Evolutionary conservation across 2,888 invertebrate genomes (phyloP), one percentile per base, ranked within the genome.

Genomic region (Parnassius apollo): DNA sequence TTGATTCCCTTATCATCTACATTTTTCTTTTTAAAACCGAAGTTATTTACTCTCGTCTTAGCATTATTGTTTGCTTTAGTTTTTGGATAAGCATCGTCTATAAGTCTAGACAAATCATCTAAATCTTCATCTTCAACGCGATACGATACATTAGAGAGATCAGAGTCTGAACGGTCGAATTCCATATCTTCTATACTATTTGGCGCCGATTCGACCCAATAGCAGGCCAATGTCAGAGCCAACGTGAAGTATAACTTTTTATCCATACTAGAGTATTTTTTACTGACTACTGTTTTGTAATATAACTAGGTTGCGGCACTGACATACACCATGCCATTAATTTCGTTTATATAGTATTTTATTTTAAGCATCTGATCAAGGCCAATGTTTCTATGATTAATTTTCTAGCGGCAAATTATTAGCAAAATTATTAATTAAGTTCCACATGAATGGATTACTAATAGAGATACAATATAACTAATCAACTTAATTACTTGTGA

Each of bases 281-380:
- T 83, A 66, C 65, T 18, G 62, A 69, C 69, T 84, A 69, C 69
- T 84, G 81, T 86, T 86, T 80, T 75, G 77, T 84, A 88, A 87
- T 81, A 68, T 81, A 85, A 86, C 77, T 86, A 81, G 89, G 86
- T 90, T 89, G 78, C 86, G 91, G 88, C 91, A 91, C 89, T 91
- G 91, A 91, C 91, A 91, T 85, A 90, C 89, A 91, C 91, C 89
- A 91, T 91, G 86, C 67, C 69, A 68, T 70, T 62, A 59, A 75
- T 71, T 75, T 74, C 71, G 77, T 80, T 87, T 87, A 83, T 89
- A 91, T 88, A 91, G 86, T 80, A 79, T 84, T 79, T 83, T 73
- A 71, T 75, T 64, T 70, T 67, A 75, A 79, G 75, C 81, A 70
- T 70, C 70, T 75, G 78, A 73, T 77, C 87, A 90, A 90, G 88